Percentiles rank a stretch among this genome's conserved stretches.
Evolutionary conservation across 2,113 vertebrate genomes (phyloP).

Genomic region (Nycticryphes semicollaris): DNA sequence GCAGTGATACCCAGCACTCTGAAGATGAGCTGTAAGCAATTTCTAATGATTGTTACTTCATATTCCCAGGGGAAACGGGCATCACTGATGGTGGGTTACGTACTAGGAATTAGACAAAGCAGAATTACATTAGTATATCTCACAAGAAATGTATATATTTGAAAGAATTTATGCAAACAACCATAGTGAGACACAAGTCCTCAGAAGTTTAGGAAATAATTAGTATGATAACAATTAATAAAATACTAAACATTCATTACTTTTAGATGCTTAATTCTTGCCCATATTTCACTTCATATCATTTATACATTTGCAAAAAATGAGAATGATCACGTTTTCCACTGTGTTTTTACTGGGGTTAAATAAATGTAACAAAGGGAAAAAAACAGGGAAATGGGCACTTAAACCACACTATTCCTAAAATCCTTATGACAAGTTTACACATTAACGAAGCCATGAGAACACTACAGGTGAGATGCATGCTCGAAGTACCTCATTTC

Average conservation of each 20-base stretch:
- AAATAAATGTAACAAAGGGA: background rate
- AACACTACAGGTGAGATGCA: background rate
- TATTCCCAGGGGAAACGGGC: background rate
- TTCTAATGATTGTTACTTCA: background rate
- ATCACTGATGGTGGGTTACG: background rate
- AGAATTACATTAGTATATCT: background rate
- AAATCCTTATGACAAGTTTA: background rate
- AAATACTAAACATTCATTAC: background rate
- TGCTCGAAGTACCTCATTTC: background rate
- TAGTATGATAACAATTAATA: background rate
- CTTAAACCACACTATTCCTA: background rate
- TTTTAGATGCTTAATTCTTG: background rate
- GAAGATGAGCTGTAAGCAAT: background rate
- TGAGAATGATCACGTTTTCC: background rate
- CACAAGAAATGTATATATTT: background rate
- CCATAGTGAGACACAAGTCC: background rate
- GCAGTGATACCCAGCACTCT: background rate
- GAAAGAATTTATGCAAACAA: background rate
- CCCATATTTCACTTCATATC: background rate
- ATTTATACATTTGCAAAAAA: background rate
- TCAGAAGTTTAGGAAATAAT: background rate
- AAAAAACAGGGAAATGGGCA: background rate
- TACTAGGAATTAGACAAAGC: background rate
- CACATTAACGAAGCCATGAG: background rate
- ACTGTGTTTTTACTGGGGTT: background rate